Conservation (phyloP, 2,888 invertebrate species). For the Sinelater perroti region DNA sequence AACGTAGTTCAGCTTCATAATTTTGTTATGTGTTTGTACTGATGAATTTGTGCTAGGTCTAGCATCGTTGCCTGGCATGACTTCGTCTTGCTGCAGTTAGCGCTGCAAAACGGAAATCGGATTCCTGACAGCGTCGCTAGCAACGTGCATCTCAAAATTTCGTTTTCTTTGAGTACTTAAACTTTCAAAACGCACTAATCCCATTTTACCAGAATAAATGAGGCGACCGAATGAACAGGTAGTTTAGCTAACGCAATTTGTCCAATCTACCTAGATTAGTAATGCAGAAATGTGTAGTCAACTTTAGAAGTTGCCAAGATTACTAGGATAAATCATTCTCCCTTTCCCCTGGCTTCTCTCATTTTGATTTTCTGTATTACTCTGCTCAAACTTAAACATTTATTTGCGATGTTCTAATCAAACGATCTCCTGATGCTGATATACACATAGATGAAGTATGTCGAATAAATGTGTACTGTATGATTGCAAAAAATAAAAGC, state of each 20-base stretch:
- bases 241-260: constrained; percentile 55
- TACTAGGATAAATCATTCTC: constrained; percentile 54
- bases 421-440: constrained; percentile 53
- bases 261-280: constrained; percentile 56
- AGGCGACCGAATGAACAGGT: constrained; percentile 53
- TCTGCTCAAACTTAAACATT: constrained; percentile 45
- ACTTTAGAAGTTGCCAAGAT: constrained; percentile 53
- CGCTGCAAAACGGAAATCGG: constrained; percentile 26
- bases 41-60: constrained; percentile 29
- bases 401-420: constrained; percentile 46
- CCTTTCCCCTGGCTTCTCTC: constrained; percentile 51
- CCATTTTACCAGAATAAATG: constrained; percentile 49
- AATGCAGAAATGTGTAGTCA: constrained; percentile 57
- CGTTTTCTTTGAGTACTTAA: constrained; percentile 10
- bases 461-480: constrained; percentile 57
- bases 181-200: constrained; percentile 47
- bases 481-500: constrained; percentile 57
- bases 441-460: constrained; percentile 56
- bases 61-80: constrained; percentile 18
- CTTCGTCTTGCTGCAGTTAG: constrained; percentile 30
- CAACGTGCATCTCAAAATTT: constrained; percentile 19
- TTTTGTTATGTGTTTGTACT: constrained; percentile 32
- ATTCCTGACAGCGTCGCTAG: constrained; percentile 29
- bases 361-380: constrained; percentile 43
- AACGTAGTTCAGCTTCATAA: constrained; percentile 43